Evolutionary conservation across 37 sponge, comb jelly and placozoan genomes (phyloP).

Genomic region (Axinella damicornis): DNA sequence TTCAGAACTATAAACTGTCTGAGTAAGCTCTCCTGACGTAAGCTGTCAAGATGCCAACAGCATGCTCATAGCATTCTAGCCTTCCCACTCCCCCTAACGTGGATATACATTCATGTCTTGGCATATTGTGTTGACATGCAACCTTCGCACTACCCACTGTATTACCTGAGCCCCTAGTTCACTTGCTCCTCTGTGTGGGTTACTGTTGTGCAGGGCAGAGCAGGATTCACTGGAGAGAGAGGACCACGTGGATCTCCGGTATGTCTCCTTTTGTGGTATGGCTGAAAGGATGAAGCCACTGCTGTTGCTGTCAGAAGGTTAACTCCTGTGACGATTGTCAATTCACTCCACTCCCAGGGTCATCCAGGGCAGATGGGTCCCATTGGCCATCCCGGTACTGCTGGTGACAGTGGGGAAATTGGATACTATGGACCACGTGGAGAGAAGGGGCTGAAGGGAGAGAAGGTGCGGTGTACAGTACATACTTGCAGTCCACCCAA

Average conservation of each 20-base stretch:
- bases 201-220: conserved; percentile 32
- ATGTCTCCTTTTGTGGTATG: not conserved
- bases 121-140: too few species aligned
- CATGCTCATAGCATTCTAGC: too few species aligned
- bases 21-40: too few species aligned
- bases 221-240: conserved; percentile 50
- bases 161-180: not conserved
- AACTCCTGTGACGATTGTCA: too few species aligned
- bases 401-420: conserved; percentile 14
- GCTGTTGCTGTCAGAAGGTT: too few species aligned
- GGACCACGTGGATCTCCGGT: conserved; percentile 28
- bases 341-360: too few species aligned
- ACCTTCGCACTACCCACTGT: too few species aligned
- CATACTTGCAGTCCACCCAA: too few species aligned
- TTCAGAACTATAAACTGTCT: too few species aligned
- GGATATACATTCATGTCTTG: too few species aligned
- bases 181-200: not conserved
- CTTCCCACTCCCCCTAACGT: too few species aligned
- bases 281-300: not conserved
- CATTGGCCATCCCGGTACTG: conserved; percentile 4
- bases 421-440: conserved; percentile 48
- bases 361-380: not conserved
- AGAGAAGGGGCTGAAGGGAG: conserved; percentile 22
- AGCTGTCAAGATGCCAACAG: too few species aligned
- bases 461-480: conserved; percentile 4